Conservation (phyloP, 2,113 vertebrate species). For the Microcebus griseorufus region DNA sequence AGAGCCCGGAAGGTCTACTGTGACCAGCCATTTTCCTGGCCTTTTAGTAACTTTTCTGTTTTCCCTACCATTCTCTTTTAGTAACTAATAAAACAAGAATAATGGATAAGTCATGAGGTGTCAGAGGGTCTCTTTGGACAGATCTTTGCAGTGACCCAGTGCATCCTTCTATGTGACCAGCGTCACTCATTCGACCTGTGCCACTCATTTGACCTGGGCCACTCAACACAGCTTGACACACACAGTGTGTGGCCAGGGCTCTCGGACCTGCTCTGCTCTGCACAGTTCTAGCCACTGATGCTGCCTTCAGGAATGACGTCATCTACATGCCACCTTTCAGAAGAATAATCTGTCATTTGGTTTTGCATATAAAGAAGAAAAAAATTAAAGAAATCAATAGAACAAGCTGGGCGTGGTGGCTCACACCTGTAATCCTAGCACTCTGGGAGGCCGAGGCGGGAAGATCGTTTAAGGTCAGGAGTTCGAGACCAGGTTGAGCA, state of each 20-base stretch:
- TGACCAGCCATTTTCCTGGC: neutral
- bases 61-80: neutral
- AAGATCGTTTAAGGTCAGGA: too few species aligned
- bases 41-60: neutral
- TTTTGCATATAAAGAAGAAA: slow-evolving; percentile 7
- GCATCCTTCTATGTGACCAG: neutral
- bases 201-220: too few species aligned
- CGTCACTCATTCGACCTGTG: too few species aligned
- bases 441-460: too few species aligned
- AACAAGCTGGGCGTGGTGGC: too few species aligned
- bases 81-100: neutral
- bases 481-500: too few species aligned
- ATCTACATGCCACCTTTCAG: neutral
- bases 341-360: slow-evolving; percentile 3
- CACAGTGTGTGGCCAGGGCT: neutral
- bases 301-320: neutral
- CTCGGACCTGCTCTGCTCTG: neutral
- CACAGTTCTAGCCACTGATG: neutral
- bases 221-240: fast-evolving
- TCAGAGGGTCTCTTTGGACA: neutral
- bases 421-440: too few species aligned
- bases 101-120: neutral
- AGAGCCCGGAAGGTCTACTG: neutral
- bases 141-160: neutral
- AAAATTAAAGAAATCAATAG: neutral